phyloP scores from a whole-genome alignment of 2,113 vertebrate genomes.

The Maylandia zebra region DNA sequence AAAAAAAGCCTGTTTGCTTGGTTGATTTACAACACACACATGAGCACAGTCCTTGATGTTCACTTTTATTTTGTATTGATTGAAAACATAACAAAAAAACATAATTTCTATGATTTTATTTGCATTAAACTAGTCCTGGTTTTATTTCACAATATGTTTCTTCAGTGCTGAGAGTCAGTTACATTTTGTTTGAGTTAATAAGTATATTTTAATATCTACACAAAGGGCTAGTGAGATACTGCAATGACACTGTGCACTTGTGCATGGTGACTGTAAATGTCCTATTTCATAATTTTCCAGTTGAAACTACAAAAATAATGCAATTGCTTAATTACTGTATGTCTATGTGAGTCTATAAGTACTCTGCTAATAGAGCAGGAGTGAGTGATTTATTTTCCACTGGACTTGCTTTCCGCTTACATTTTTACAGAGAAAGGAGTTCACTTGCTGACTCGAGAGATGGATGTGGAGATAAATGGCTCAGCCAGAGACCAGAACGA shows the following conservation, averaged over 20 bases:
- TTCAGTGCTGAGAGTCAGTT: background rate
- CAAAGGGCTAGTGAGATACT: background rate
- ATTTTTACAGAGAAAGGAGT: background rate
- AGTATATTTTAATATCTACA: background rate
- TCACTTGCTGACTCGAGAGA: background rate
- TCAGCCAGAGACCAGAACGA: background rate
- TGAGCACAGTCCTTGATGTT: background rate
- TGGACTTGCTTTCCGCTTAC: background rate
- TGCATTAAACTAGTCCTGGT: background rate
- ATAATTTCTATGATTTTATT: background rate
- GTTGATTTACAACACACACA: background rate
- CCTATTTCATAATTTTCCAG: background rate
- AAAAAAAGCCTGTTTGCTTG: background rate
- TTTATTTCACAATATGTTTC: background rate
- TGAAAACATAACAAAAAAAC: background rate
- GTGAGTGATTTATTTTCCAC: background rate
- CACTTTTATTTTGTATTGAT: background rate
- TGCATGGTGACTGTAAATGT: background rate
- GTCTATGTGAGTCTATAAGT: background rate
- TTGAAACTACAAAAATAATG: background rate
- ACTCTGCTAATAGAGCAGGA: background rate
- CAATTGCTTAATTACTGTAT: background rate
- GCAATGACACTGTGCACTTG: background rate
- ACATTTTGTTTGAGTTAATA: background rate
- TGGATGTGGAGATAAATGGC: conserved; percentile 3